phyloP scores from a whole-genome alignment of 2,888 invertebrate genomes.

The Xanthorhoe spadicearia region DNA sequence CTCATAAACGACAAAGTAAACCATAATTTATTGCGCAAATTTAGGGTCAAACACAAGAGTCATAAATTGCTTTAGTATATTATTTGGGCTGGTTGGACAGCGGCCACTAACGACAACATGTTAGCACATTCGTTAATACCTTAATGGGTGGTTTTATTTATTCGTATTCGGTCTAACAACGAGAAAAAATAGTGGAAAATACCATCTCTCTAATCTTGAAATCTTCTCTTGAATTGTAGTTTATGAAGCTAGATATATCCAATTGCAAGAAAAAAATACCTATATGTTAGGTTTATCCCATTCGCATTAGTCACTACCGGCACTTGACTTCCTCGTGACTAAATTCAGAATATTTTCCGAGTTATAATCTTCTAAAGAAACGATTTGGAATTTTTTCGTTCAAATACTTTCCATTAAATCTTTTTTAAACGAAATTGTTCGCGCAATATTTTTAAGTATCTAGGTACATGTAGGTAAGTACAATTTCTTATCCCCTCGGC shows the following conservation, averaged over 20 bases:
- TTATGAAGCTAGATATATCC: not conserved
- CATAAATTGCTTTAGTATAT: conserved; percentile 77
- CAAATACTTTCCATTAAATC: conserved; percentile 3
- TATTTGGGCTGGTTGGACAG: conserved; percentile 61
- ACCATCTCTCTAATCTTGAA: not conserved
- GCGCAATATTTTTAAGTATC: conserved; percentile 25
- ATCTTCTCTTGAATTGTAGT: not conserved
- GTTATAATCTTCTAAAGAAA: not conserved
- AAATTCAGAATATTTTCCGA: not conserved
- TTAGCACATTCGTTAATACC: conserved; percentile 42
- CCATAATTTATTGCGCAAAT: conserved; percentile 82
- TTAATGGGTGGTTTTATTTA: conserved; percentile 40
- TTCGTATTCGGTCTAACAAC: conserved; percentile 18
- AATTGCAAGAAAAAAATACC: not conserved
- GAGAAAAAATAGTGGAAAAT: conserved; percentile 21
- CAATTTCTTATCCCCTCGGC: conserved; percentile 55
- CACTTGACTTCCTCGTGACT: not conserved
- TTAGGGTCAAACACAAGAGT: conserved; percentile 79
- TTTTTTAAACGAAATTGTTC: conserved; percentile 6
- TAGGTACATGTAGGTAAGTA: conserved; percentile 51
- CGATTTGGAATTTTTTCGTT: not conserved
- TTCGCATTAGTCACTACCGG: not conserved
- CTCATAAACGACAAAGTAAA: conserved; percentile 85
- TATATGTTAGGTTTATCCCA: not conserved
- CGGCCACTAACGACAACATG: conserved; percentile 53